Base-by-base conservation (phyloP, 2,888 invertebrate genomes). In the Drosophila affinis region DNA sequence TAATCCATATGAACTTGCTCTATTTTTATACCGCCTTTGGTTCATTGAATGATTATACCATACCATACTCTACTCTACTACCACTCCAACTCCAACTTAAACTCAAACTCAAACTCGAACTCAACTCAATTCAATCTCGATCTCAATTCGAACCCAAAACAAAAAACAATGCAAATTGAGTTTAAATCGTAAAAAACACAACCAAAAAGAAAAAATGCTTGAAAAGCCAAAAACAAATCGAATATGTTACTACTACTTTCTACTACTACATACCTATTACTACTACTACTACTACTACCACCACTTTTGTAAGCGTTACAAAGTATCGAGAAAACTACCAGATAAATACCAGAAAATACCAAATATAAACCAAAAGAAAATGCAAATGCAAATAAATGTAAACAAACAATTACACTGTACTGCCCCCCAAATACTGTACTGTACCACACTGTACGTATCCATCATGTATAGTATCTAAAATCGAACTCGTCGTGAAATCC, bases 1-100 rank as follows among this genome's bases (percentile, higher is more conserved):
- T 92, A 92, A 92, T 92, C 92, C 91, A 92, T 84, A 88, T 91
- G 89, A 90, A 82, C 87, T 82, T 82, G 88, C 81, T 91, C 84
- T 90, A 90, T 87, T 90, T 91, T 87, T 90, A 88, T 89, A 84
- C 84, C 83, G 84, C 82, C 89, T 87, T 89, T 87, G 84, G 87
- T 84, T 89, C 72, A 76, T 77, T 77, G 79, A 75, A 82, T 81
- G 77, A 73, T 67, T 67, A 67, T 67, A 67, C 65, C 65, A 67
- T 67, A 67, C 65, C 65, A 67, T 67, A 71, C 71, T 71, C 72
- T 65, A 65, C 64, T 52, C 29, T 69, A 68, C 68, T 52, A 68
- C 69, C 52, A 68, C 69, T 68, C 69, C 68, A 69, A 5, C 24
- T 24, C 69, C 68, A 69, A 5, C 21, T 21, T 3, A 21, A 21